Conservation (phyloP, 2,113 vertebrate genomes). For the Phodopus roborovskii region DNA sequence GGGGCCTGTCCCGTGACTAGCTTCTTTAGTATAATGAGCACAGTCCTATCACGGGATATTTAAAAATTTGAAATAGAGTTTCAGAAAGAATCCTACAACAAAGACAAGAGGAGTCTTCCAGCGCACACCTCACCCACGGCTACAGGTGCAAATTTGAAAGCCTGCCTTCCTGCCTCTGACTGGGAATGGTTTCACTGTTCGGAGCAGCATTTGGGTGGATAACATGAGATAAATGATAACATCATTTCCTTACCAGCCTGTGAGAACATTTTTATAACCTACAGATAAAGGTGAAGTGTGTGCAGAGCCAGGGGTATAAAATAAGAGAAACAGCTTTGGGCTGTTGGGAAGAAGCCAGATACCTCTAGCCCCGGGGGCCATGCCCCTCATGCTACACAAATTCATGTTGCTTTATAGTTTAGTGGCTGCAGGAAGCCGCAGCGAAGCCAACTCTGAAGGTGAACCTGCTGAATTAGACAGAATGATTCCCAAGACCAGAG, state of each 20-base stretch:
- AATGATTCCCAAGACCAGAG: background rate
- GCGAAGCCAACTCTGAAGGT: background rate
- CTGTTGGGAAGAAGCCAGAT: background rate
- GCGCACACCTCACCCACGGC: background rate
- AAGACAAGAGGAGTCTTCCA: background rate
- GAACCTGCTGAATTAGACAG: background rate
- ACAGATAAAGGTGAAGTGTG: background rate
- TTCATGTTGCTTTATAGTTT: background rate
- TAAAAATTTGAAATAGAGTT: background rate
- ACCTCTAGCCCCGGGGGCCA: background rate
- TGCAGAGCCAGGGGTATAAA: background rate
- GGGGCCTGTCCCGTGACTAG: background rate
- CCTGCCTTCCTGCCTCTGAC: background rate
- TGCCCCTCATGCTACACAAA: fast-evolving
- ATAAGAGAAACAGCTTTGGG: background rate
- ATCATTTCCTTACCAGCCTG: background rate
- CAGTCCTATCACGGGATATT: background rate
- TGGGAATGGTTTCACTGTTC: background rate
- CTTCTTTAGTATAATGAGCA: background rate
- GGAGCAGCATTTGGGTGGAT: background rate
- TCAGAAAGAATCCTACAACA: background rate
- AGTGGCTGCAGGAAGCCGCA: background rate
- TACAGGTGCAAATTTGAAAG: background rate
- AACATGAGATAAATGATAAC: background rate
- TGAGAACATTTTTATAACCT: conserved; percentile 20